Conservation (phyloP, 2,113 vertebrate genomes). For the Pterophyllum scalare region DNA sequence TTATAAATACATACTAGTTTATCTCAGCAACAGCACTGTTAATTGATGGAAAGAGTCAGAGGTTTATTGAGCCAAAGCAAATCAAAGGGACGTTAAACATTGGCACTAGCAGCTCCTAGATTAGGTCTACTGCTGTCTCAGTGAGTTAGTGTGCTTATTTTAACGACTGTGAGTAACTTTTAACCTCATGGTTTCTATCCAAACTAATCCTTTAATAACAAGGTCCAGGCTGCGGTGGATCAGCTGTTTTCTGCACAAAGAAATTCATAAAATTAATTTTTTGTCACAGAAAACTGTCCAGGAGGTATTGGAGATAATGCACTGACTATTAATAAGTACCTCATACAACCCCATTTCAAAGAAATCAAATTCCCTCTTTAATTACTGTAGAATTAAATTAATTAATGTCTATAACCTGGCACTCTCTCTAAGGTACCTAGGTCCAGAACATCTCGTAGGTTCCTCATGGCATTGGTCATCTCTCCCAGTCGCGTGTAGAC, state of each 20-base stretch:
- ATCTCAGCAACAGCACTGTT: too few relatives aligned
- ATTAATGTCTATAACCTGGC: fast-evolving
- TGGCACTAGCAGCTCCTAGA: background rate
- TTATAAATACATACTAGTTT: background rate
- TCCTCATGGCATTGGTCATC: constrained; percentile 87
- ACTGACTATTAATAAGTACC: background rate
- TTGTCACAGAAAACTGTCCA: background rate
- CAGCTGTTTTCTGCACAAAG: too few relatives aligned
- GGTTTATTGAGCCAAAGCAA: background rate
- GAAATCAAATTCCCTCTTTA: too few relatives aligned
- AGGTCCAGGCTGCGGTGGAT: too few relatives aligned
- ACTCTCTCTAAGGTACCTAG: constrained; percentile 78
- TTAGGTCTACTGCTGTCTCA: background rate
- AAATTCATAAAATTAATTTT: too few relatives aligned
- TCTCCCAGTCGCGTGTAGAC: constrained; percentile 89
- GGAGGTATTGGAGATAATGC: too few relatives aligned
- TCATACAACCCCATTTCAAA: background rate
- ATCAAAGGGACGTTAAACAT: background rate
- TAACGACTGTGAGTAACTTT: background rate
- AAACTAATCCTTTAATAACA: background rate
- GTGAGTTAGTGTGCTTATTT: background rate
- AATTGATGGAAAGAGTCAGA: background rate
- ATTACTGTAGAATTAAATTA: too few relatives aligned
- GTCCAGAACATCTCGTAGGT: constrained; percentile 84
- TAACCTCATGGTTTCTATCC: background rate